phyloP scores from a whole-genome alignment of 1,140 invertebrate genomes.

The Drosophila erecta region DNA sequence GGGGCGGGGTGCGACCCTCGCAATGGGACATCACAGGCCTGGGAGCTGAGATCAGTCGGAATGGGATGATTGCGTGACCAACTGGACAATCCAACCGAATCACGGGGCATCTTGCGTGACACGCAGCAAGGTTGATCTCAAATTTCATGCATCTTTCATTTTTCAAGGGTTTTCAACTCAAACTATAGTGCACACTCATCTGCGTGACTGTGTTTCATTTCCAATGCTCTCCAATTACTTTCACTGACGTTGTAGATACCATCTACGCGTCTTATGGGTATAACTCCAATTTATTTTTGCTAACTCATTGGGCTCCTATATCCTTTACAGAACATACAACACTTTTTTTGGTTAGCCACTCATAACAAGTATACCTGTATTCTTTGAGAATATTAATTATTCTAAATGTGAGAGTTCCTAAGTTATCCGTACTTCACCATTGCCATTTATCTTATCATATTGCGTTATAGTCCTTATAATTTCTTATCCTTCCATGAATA shows the following conservation, averaged over 20 bases:
- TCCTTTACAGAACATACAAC: background rate
- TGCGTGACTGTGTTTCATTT: background rate
- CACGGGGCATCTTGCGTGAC: constrained; percentile 27
- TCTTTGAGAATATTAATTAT: no score
- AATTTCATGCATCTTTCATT: constrained; percentile 23
- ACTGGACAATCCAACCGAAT: background rate
- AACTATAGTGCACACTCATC: constrained; percentile 8
- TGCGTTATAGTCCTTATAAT: no score
- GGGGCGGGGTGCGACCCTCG: constrained; percentile 16
- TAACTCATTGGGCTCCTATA: background rate
- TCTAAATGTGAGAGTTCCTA: no score
- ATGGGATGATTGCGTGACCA: constrained; percentile 43
- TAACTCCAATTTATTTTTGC: background rate
- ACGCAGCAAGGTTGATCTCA: constrained; percentile 8
- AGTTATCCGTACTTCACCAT: no score
- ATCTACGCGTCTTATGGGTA: background rate
- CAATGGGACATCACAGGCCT: constrained; percentile 35
- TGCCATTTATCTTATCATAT: no score
- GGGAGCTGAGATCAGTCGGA: background rate
- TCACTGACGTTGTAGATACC: background rate
- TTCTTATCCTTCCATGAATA: no score
- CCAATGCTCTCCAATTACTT: constrained; percentile 10
- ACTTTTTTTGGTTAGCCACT: no score
- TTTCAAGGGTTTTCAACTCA: constrained; percentile 10
- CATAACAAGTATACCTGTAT: no score